Evolutionary conservation across 2,888 invertebrate genomes (phyloP).

Genomic region (Malthinus flaveolus): DNA sequence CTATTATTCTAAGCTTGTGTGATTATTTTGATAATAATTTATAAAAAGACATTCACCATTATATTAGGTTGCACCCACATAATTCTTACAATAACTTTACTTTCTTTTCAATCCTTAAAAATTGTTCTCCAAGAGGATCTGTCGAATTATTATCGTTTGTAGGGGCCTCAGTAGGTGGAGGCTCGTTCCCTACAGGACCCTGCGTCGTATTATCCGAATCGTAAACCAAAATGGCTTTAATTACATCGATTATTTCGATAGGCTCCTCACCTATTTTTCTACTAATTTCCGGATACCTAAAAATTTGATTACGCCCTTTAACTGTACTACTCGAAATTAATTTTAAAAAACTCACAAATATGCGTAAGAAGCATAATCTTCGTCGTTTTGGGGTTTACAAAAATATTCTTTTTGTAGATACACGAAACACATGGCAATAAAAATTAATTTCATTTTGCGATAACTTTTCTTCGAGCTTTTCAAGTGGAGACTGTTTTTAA

Average conservation of each 20-base stretch:
- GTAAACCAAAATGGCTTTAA: slow-evolving; percentile 17
- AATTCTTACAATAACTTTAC: too few species aligned
- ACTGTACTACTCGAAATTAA: not conserved
- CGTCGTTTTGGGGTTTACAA: not conserved
- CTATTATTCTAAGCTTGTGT: too few species aligned
- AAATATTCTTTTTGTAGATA: not conserved
- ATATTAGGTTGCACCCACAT: too few species aligned
- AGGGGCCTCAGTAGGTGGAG: not conserved
- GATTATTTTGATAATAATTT: too few species aligned
- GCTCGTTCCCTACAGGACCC: not conserved
- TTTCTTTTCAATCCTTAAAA: not conserved
- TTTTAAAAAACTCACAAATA: slow-evolving; percentile 15
- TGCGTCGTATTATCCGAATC: slow-evolving; percentile 12
- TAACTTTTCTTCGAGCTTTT: too few species aligned
- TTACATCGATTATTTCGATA: slow-evolving; percentile 17
- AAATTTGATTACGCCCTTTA: not conserved
- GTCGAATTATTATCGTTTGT: not conserved
- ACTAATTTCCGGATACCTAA: slow-evolving; percentile 15
- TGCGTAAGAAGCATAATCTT: slow-evolving; percentile 14
- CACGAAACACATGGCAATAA: not conserved
- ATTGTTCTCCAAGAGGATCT: not conserved
- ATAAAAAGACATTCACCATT: too few species aligned
- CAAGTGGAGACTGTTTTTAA: too few species aligned
- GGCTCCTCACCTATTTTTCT: slow-evolving; percentile 19
- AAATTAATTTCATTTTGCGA: not conserved